Evolutionary conservation across 2,888 invertebrate genomes (phyloP).

Genomic region (Platycnemis pennipes): DNA sequence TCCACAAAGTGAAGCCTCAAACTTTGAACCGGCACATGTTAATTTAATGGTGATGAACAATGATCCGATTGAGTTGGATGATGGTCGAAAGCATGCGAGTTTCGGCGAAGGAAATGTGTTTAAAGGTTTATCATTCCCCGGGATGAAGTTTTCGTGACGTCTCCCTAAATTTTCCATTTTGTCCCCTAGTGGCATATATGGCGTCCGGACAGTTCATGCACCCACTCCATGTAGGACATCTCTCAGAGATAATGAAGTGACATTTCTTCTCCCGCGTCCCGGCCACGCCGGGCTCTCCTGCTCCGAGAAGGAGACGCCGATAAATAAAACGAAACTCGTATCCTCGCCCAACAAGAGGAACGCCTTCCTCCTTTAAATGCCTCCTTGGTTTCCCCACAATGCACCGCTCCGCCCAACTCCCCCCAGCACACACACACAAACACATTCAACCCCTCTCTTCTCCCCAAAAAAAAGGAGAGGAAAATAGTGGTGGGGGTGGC

Average conservation of each 20-base stretch:
- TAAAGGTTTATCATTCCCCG: background rate
- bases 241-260: background rate
- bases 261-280: background rate
- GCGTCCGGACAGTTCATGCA: background rate
- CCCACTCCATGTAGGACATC: background rate
- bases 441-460: no score
- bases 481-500: background rate
- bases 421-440: background rate
- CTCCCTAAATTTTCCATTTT: background rate
- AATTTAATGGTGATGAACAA: no score
- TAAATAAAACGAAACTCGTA: constrained; percentile 6
- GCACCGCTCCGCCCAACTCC: background rate
- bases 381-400: constrained; percentile 29
- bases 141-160: background rate
- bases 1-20: no score
- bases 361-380: constrained; percentile 26
- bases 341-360: background rate
- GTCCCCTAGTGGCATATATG: background rate
- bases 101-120: background rate
- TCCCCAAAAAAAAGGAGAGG: background rate
- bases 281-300: background rate
- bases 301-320: constrained; percentile 17
- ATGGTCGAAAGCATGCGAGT: no score
- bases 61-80: no score
- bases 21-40: no score